Evolutionary conservation across 2,113 vertebrate genomes (phyloP).

Genomic region (Psilopsiagon aymara): DNA sequence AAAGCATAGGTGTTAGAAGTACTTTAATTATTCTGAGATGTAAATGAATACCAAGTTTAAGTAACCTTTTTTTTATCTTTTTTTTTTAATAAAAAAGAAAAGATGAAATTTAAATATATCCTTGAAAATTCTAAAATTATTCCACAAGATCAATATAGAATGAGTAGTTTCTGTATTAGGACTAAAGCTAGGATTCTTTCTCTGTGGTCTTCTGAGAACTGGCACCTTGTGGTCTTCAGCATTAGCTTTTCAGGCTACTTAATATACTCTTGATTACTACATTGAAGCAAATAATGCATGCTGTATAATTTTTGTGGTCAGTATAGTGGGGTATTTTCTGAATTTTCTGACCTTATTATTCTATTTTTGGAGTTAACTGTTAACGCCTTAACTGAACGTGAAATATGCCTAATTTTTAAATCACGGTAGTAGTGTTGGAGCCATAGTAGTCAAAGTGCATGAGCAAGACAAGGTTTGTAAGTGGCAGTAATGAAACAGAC

Average conservation of each 20-base stretch:
- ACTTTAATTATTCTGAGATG: background rate
- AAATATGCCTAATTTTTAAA: background rate
- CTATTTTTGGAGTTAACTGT: background rate
- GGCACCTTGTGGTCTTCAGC: background rate
- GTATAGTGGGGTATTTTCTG: rapidly evolving
- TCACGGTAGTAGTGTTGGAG: background rate
- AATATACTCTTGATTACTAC: background rate
- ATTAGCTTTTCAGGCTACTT: constrained; percentile 21
- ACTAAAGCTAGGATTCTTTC: constrained; percentile 1
- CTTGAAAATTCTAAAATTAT: background rate
- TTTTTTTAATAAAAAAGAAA: background rate
- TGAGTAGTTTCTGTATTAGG: background rate
- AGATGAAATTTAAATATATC: background rate
- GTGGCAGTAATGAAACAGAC: background rate
- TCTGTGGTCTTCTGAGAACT: background rate
- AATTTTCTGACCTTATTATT: background rate
- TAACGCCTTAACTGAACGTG: background rate
- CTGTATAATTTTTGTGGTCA: background rate
- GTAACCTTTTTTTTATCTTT: background rate
- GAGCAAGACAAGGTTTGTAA: background rate
- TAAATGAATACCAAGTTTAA: background rate
- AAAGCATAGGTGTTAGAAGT: background rate
- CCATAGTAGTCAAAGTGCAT: background rate
- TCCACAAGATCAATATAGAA: background rate
- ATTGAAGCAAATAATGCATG: background rate